phyloP scores from a whole-genome alignment of 1,140 invertebrate genomes.

The Linepithema humile region DNA sequence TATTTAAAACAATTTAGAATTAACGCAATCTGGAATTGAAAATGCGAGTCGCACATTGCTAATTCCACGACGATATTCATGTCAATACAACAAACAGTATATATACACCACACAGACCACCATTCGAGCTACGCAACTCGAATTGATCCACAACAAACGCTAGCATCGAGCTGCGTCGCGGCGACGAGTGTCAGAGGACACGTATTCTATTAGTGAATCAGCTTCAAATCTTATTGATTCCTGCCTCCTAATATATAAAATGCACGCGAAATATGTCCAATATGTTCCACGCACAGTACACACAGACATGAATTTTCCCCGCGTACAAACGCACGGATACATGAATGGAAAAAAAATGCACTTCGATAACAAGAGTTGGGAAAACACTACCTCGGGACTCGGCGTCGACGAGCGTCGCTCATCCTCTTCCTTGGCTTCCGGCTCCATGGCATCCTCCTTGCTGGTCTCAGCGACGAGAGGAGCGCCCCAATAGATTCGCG shows the following conservation, averaged over 20 bases:
- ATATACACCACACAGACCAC: background rate
- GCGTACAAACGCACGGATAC: background rate
- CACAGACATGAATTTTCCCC: background rate
- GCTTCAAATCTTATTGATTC: too few relatives aligned
- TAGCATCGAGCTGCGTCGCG: background rate
- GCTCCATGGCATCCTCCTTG: constrained; percentile 79
- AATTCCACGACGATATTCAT: background rate
- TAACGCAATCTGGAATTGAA: too few relatives aligned
- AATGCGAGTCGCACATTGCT: background rate
- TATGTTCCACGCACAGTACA: background rate
- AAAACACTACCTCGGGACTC: constrained; percentile 75
- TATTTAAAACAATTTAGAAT: too few relatives aligned
- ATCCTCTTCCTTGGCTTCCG: constrained; percentile 78
- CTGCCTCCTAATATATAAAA: too few relatives aligned
- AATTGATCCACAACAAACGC: background rate
- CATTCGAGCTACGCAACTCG: background rate
- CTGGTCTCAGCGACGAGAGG: constrained; percentile 56
- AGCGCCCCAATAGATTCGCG: constrained; percentile 45
- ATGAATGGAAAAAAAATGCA: background rate
- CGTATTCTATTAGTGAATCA: background rate
- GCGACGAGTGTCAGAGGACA: background rate
- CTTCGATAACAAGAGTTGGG: background rate
- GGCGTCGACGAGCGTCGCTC: constrained; percentile 76
- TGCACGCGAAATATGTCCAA: background rate
- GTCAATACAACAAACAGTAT: constrained; percentile 9